Conservation (phyloP, 1,140 invertebrate genomes). For the Cydia splendana region DNA sequence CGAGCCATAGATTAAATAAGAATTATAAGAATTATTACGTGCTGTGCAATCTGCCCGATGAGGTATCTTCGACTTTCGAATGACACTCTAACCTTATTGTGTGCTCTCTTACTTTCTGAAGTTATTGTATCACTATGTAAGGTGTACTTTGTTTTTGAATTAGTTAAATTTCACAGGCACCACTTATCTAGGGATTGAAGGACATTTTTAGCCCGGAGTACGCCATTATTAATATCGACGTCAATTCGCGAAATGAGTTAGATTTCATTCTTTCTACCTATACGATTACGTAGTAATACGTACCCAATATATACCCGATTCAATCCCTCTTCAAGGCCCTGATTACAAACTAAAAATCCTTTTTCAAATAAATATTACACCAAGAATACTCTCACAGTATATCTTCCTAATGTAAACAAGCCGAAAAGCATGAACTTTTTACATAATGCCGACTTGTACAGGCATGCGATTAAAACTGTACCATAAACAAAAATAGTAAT, state of each 20-base stretch:
- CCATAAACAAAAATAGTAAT: constrained; percentile 24
- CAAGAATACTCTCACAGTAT: no score
- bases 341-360: no score
- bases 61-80: neutral
- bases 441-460: neutral
- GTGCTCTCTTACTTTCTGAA: neutral
- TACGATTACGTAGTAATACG: no score
- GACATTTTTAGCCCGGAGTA: no score
- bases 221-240: no score
- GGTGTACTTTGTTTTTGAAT: neutral
- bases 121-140: neutral
- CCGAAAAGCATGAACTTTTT: neutral
- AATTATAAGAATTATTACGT: constrained; percentile 3
- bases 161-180: no score
- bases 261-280: no score
- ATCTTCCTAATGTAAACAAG: neutral
- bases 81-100: neutral
- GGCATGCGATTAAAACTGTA: neutral
- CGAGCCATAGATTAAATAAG: constrained; percentile 35
- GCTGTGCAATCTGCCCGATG: neutral
- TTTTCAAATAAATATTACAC: no score
- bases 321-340: no score
- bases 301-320: no score
- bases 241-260: no score
- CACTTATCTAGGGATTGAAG: neutral